Conservation (phyloP, 2,113 vertebrate genomes). For the Xenopus borealis region DNA sequence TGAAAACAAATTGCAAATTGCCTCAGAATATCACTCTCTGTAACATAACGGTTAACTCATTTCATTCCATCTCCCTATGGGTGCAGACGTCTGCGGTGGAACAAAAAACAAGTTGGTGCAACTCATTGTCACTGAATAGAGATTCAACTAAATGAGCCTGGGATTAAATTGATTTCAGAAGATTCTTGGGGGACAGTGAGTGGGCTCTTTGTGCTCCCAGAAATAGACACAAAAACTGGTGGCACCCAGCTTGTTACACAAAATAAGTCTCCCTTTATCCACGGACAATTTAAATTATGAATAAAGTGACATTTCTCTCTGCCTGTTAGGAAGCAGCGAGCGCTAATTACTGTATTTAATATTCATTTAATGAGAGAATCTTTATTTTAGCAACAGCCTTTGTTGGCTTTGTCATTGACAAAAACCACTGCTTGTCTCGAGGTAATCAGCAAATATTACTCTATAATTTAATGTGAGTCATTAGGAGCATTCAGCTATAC, state of each 20-base stretch:
- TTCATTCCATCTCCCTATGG: no score
- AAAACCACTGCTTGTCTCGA: background rate
- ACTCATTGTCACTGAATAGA: no score
- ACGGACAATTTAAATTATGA: background rate
- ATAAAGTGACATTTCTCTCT: slow-evolving; percentile 7
- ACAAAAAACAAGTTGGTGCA: no score
- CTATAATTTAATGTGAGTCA: slow-evolving; percentile 17
- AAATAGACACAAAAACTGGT: background rate
- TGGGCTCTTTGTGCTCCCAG: no score
- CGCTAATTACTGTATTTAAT: slow-evolving; percentile 11
- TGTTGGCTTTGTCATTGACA: slow-evolving; percentile 15
- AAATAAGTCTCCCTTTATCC: background rate
- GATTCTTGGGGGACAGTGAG: no score
- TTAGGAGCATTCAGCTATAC: background rate
- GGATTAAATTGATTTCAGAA: no score
- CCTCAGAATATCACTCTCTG: no score
- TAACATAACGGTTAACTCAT: no score
- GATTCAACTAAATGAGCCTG: no score
- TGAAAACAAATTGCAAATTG: no score
- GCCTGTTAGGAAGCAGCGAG: background rate
- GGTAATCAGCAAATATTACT: slow-evolving; percentile 14
- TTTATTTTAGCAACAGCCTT: slow-evolving; percentile 9
- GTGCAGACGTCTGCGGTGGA: no score
- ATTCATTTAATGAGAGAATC: background rate
- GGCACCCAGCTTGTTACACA: background rate